phyloP scores from a whole-genome alignment of 53 echinoderm and acorn worm species.

The Echinarachnius parma region DNA sequence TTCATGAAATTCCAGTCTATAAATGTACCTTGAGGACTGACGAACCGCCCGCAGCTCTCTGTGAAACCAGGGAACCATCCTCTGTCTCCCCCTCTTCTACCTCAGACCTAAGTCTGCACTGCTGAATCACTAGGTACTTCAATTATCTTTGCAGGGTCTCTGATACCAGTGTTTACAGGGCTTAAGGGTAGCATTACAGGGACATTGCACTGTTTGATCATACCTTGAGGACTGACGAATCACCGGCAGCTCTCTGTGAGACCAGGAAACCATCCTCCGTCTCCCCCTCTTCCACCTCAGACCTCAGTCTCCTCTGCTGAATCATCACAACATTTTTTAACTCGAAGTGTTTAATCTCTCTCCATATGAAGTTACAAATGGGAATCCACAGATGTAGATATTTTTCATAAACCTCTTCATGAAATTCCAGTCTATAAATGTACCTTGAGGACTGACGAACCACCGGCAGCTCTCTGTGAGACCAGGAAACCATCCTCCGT shows the following conservation, averaged over 20 bases:
- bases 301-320: constrained; percentile 81
- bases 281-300: not conserved
- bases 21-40: constrained; percentile 67
- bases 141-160: constrained; percentile 71
- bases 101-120: constrained; percentile 71
- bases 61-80: constrained; percentile 56
- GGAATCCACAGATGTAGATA: too few relatives aligned
- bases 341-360: too few relatives aligned
- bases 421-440: too few relatives aligned
- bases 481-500: constrained; percentile 62
- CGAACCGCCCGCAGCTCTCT: constrained; percentile 59
- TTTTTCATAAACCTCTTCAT: too few relatives aligned
- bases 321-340: too few relatives aligned
- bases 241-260: constrained; percentile 53
- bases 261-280: constrained; percentile 61
- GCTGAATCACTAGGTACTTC: constrained; percentile 79
- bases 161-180: too few relatives aligned
- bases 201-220: too few relatives aligned
- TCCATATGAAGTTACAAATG: too few relatives aligned
- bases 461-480: constrained; percentile 41
- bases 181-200: too few relatives aligned
- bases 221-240: constrained; percentile 76
- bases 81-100: constrained; percentile 42
- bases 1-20: too few relatives aligned
- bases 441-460: constrained; percentile 68